A percentile compares a stretch with the other conserved stretches of the same genome.
Conservation (phyloP, 2,113 vertebrate species). For the Gnathonemus echidnorhynchus region DNA sequence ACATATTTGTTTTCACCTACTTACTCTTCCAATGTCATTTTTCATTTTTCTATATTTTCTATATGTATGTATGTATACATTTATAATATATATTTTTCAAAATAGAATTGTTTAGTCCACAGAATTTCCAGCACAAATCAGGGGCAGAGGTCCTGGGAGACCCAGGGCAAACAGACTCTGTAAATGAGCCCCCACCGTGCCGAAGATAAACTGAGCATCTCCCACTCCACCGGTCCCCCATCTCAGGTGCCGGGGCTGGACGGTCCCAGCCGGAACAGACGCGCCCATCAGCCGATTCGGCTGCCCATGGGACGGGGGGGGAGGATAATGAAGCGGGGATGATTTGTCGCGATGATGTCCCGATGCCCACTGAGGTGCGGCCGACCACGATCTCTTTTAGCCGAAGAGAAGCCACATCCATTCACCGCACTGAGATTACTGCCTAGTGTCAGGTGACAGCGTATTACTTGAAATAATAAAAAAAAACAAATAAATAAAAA, state of each 20-base stretch:
- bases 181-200: constrained; percentile 56
- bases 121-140: constrained; percentile 37
- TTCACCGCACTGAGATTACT: not conserved
- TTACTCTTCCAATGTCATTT: constrained; percentile 49
- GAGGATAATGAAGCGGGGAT: constrained; percentile 51
- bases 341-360: constrained; percentile 31
- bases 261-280: constrained; percentile 20
- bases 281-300: not conserved
- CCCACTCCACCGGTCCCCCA: constrained; percentile 57
- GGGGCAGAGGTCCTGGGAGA: constrained; percentile 42
- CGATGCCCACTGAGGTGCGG: constrained; percentile 23
- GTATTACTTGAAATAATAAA: not conserved
- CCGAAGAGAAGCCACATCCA: not conserved
- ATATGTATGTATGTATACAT: constrained; percentile 12
- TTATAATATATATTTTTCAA: constrained; percentile 55
- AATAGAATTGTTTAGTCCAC: constrained; percentile 57
- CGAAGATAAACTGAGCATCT: constrained; percentile 60
- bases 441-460: too few species aligned
- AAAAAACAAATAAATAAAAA: not conserved
- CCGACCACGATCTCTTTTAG: not conserved
- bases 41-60: constrained; percentile 51
- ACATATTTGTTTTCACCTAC: constrained; percentile 50
- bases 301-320: constrained; percentile 1
- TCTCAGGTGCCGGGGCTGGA: constrained; percentile 44
- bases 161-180: constrained; percentile 46